Percentiles rank a stretch among this genome's conserved stretches.
These are phyloP conservation scores for Slavum lentiscoides DNA, from an alignment of 2,888 invertebrate genomes.

Conservation along the genomic window DNA sequence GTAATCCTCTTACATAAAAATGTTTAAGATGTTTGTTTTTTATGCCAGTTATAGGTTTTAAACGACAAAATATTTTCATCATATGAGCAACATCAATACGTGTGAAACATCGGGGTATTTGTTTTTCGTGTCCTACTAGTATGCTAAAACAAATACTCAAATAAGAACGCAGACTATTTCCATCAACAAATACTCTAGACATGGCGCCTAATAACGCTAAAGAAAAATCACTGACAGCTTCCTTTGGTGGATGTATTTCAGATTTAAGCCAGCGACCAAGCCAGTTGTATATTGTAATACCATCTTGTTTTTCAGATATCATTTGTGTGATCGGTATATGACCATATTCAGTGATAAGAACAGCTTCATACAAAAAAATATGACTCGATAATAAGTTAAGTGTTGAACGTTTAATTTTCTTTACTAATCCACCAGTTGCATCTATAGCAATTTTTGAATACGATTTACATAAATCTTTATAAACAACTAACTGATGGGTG, in stretches of 20 bases:
- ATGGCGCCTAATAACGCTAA: neutral
- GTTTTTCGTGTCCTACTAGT: neutral
- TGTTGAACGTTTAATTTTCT: slow-evolving; percentile 5
- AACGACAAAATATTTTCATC: slow-evolving; percentile 27
- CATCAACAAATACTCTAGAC: neutral
- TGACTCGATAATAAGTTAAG: neutral
- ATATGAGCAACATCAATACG: slow-evolving; percentile 23
- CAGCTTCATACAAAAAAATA: slow-evolving; percentile 1
- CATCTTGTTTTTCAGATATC: slow-evolving; percentile 5
- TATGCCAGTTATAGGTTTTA: neutral
- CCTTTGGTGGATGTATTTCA: neutral
- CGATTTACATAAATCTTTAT: slow-evolving; percentile 12
- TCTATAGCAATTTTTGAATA: neutral
- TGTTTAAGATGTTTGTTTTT: neutral
- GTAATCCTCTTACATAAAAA: slow-evolving; percentile 11
- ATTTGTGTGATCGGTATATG: neutral
- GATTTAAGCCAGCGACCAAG: slow-evolving; percentile 3
- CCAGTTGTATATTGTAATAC: neutral
- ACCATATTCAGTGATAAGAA: slow-evolving; percentile 1
- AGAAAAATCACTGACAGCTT: slow-evolving; percentile 13
- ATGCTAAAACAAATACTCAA: neutral
- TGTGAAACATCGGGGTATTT: neutral
- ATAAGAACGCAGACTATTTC: neutral
- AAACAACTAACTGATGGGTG: neutral
- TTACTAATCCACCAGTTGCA: neutral